Conservation (phyloP, 1,140 invertebrate species). For the Anastrepha ludens region DNA sequence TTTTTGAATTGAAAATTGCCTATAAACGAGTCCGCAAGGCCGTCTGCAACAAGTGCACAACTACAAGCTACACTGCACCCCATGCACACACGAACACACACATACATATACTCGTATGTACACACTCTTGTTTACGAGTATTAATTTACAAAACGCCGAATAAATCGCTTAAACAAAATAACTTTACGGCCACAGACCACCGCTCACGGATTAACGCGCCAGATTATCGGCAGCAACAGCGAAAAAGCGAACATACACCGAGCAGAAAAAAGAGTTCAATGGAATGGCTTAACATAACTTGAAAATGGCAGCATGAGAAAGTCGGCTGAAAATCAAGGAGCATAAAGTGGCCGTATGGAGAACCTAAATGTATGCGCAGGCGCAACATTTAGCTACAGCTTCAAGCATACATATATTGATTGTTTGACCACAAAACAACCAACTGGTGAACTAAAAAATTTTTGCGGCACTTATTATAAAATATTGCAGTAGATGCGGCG, state of each 20-base stretch:
- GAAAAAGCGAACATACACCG: not conserved
- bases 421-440: not conserved
- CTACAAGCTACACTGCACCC: too few relatives aligned
- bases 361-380: not conserved
- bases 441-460: not conserved
- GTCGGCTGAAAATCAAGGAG: not conserved
- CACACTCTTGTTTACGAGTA: not conserved
- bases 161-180: not conserved
- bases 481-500: not conserved
- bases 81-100: not conserved
- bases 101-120: not conserved
- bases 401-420: not conserved
- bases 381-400: not conserved
- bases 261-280: not conserved
- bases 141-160: not conserved
- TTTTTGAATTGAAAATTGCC: slow-evolving; percentile 44
- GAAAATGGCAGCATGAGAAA: not conserved
- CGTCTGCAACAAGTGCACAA: slow-evolving; percentile 4
- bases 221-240: slow-evolving; percentile 10
- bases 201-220: slow-evolving; percentile 1
- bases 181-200: not conserved
- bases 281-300: not conserved
- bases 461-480: slow-evolving; percentile 8
- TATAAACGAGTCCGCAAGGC: slow-evolving; percentile 42
- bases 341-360: not conserved